Evolutionary conservation across 2,113 vertebrate species (phyloP).

Genomic region (Arenaria interpres): DNA sequence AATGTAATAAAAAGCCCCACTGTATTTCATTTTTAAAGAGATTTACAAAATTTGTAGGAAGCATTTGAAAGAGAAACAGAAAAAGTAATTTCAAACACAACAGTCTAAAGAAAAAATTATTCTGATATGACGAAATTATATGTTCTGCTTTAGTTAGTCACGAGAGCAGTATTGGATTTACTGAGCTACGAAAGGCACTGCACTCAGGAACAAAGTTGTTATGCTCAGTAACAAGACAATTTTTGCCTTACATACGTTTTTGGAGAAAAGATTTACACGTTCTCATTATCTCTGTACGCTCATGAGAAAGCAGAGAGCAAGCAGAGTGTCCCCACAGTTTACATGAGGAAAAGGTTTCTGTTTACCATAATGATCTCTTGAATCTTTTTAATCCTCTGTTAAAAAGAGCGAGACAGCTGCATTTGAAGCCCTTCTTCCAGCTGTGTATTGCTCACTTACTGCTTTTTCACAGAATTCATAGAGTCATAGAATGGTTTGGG

Average conservation of each 20-base stretch:
- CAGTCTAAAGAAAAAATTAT: not conserved
- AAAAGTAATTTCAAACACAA: not conserved
- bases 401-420: constrained; percentile 13
- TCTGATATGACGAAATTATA: not conserved
- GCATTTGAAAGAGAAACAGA: not conserved
- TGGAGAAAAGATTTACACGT: constrained; percentile 27
- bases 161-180: not conserved
- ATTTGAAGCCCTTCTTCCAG: constrained; percentile 5
- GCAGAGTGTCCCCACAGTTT: constrained; percentile 33
- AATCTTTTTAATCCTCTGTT: constrained; percentile 55
- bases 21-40: not conserved
- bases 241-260: constrained; percentile 1
- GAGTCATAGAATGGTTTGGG: not conserved
- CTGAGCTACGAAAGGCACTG: not conserved
- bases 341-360: constrained; percentile 31
- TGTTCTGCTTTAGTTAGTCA: not conserved
- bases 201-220: not conserved
- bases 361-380: constrained; percentile 45
- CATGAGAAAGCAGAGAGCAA: constrained; percentile 34
- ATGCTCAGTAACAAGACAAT: not conserved
- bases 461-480: not conserved
- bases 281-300: constrained; percentile 39
- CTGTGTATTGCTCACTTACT: not conserved
- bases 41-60: not conserved
- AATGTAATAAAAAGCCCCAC: rapidly evolving